Conservation (phyloP, 30 jellyfish, hydroid and myxozoan species). For the Cassiopea xamachana region DNA sequence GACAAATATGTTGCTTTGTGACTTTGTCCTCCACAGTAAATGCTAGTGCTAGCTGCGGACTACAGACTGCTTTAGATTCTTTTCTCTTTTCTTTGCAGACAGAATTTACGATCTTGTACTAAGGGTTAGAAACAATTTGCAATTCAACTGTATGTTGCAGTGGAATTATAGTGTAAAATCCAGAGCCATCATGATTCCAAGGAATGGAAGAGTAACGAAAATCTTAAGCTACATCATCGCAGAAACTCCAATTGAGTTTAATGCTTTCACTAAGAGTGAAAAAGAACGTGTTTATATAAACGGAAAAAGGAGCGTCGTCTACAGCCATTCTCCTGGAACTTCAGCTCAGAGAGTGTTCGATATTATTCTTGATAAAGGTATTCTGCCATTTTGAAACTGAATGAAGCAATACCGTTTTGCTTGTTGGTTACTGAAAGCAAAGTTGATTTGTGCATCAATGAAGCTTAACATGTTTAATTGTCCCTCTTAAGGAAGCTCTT, state of each 20-base stretch:
- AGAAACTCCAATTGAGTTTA: conserved; percentile 10
- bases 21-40: not conserved
- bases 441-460: too few species aligned
- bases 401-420: too few species aligned
- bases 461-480: too few species aligned
- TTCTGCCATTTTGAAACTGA: not conserved
- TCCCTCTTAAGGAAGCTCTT: too few species aligned
- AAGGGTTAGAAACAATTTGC: conserved; percentile 8
- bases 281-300: conserved; percentile 4
- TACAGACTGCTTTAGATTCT: not conserved
- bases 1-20: too few species aligned
- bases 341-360: conserved; percentile 3
- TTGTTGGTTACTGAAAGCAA: too few species aligned
- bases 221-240: not conserved
- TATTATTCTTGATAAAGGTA: conserved; percentile 35
- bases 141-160: not conserved
- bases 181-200: not conserved
- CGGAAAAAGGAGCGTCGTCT: conserved; percentile 1
- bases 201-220: not conserved
- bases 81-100: not conserved
- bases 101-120: conserved; percentile 11
- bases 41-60: not conserved
- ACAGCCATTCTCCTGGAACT: conserved; percentile 8
- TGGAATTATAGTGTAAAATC: not conserved
- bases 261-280: conserved; percentile 7